These are phyloP conservation scores for Micromesistius poutassou DNA, from an alignment of 2,797 vertebrate species.

Conservation along the genomic window DNA sequence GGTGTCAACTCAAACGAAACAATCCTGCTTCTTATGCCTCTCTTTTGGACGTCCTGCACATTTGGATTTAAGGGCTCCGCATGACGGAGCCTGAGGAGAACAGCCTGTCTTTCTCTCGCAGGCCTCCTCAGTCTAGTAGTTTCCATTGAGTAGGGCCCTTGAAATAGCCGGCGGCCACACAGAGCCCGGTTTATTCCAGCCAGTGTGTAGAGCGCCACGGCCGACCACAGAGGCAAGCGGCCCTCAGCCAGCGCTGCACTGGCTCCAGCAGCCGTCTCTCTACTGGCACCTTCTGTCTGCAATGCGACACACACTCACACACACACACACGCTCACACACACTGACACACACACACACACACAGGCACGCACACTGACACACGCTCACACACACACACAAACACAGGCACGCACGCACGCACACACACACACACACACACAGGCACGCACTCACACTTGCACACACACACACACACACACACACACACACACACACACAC, in stretches of 20 bases:
- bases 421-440: no score
- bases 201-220: constrained; percentile 3
- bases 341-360: no score
- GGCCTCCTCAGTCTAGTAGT: constrained; percentile 10
- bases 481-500: background rate
- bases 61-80: constrained; percentile 1
- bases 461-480: background rate
- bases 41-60: constrained; percentile 9
- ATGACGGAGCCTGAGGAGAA: constrained; percentile 23
- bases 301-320: constrained; percentile 4
- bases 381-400: no score
- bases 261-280: constrained; percentile 10
- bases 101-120: constrained; percentile 9
- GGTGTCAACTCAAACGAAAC: constrained; percentile 43
- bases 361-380: no score
- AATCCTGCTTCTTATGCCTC: constrained; percentile 22
- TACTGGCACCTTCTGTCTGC: background rate
- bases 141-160: constrained; percentile 27
- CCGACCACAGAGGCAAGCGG: constrained; percentile 1
- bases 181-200: constrained; percentile 4
- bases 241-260: constrained; percentile 8
- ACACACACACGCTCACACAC: background rate
- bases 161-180: constrained; percentile 12
- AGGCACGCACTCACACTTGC: no score
- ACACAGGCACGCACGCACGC: no score